Percentiles rank a stretch among this genome's conserved stretches.
Evolutionary conservation across 1,140 invertebrate species (phyloP).

Genomic region (Polypedilum pembai): DNA sequence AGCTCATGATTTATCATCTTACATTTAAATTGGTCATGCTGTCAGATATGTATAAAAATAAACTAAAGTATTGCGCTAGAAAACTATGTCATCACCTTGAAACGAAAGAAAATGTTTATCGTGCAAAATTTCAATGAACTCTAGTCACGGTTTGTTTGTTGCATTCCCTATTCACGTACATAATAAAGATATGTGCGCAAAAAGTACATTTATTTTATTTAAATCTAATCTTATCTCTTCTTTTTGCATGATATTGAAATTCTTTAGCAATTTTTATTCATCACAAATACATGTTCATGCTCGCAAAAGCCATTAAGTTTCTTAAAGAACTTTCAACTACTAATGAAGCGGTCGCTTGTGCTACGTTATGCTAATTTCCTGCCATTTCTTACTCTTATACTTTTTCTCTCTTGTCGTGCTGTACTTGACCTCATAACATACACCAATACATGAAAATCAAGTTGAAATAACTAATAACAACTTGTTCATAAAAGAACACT

Average conservation of each 20-base stretch:
- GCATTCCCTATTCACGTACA: background rate
- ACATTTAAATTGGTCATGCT: no score
- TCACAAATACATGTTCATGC: background rate
- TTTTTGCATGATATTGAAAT: slow-evolving; percentile 5
- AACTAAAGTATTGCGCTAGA: no score
- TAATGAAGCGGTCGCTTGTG: background rate
- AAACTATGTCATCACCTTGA: background rate
- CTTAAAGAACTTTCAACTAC: background rate
- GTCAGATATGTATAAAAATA: no score
- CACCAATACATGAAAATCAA: background rate
- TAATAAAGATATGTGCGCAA: background rate
- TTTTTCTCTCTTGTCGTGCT: background rate
- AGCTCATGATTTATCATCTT: no score
- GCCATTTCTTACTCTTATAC: background rate
- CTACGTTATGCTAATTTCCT: slow-evolving; percentile 17
- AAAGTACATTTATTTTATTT: background rate
- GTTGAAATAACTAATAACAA: background rate
- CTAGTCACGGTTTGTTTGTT: background rate
- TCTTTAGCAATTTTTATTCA: background rate
- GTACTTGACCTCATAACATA: background rate
- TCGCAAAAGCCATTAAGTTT: background rate
- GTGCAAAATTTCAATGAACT: background rate
- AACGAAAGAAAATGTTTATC: background rate
- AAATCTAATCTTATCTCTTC: background rate
- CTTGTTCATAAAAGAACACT: background rate